Base-by-base conservation (phyloP, 2,113 vertebrate genomes). In the Campylomormyrus tamandua region DNA sequence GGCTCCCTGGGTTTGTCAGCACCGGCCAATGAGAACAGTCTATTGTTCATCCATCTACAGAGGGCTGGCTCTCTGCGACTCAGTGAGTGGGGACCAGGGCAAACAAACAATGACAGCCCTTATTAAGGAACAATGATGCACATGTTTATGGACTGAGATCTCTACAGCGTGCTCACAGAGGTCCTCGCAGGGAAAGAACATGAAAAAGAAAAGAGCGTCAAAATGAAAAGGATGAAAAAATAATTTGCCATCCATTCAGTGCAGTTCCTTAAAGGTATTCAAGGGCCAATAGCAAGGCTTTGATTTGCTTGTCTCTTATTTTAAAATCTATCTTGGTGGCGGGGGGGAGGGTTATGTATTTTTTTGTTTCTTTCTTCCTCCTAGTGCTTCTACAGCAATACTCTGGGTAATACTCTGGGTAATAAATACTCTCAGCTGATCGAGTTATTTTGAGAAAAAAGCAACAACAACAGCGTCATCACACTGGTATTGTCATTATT, bases 11-110 rank as follows among this genome's bases (percentile, higher is more conserved):
- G 50, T 95, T 95, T 96, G 95, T 96, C 94, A 92, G 93, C 94
- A 93, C 80, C 93, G 95, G 95, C 94, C 95, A 95, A 95, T 96
- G 96, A 96, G 96, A 95, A 95, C 92, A 95, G 94, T 92, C 94
- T 93, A 96, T 96, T 96, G 97, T 98, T 97, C 94, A 91, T 95
- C 94, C 96, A 95, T 95, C 96, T 97, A 96, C 93, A 96, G 94
- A 94, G 93, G 95, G 94, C 95, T 95, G 92, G 93, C 87, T 89
- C 90, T 94, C 90, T 90, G 94, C 95, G 92, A 96, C 94, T 96
- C 95, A 96, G 93, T 95, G 96, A 96, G 96, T 95, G 96, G 50
- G 95, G 96, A 95, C 95, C 96, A 97, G 96, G 94, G 96, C 96
- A 97, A 97, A 96, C 94, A 95, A 96, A 96, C 97, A 97, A 97